Conservation (phyloP, 2,113 vertebrate genomes). For the Corydoras maculifer region DNA sequence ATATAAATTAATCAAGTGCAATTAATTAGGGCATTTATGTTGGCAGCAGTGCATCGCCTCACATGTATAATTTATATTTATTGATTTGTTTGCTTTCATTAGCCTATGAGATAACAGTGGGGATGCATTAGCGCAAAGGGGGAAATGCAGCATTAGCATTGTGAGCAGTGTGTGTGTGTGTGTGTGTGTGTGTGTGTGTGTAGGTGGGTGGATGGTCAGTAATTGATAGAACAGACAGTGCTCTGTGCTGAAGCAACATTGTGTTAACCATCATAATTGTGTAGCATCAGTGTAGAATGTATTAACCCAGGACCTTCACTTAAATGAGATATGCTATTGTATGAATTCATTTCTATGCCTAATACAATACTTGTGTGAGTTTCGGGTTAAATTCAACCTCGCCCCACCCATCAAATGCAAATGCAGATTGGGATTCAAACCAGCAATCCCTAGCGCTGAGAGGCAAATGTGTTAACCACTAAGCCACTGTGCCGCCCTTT, state of each 20-base stretch:
- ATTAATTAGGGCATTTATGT: constrained; percentile 99
- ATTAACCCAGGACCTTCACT: constrained; percentile 83
- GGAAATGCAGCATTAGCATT: constrained; percentile 99
- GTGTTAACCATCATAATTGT: constrained; percentile 99
- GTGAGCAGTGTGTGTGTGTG: constrained; percentile 62
- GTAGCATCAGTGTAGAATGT: constrained; percentile 92
- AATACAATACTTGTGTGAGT: constrained; percentile 96
- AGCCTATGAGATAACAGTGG: constrained; percentile 98
- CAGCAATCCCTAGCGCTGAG: no score
- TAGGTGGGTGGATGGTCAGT: constrained; percentile 63
- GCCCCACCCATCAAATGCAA: neutral
- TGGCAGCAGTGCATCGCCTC: constrained; percentile 94
- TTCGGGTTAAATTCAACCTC: constrained; percentile 75
- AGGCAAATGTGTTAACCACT: no score
- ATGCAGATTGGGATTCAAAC: no score
- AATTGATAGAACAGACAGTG: constrained; percentile 97
- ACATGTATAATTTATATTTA: constrained; percentile 99
- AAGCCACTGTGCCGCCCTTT: no score
- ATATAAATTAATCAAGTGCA: constrained; percentile 99
- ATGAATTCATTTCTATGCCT: constrained; percentile 81
- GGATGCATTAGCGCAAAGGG: constrained; percentile 92
- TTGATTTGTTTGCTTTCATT: constrained; percentile 99
- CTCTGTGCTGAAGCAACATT: constrained; percentile 95
- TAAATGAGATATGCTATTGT: constrained; percentile 88
- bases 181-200: neutral